Percentiles rank a stretch among this genome's conserved stretches.
phyloP scores from a whole-genome alignment of 2,113 vertebrate species.

The Myiozetetes cayanensis region DNA sequence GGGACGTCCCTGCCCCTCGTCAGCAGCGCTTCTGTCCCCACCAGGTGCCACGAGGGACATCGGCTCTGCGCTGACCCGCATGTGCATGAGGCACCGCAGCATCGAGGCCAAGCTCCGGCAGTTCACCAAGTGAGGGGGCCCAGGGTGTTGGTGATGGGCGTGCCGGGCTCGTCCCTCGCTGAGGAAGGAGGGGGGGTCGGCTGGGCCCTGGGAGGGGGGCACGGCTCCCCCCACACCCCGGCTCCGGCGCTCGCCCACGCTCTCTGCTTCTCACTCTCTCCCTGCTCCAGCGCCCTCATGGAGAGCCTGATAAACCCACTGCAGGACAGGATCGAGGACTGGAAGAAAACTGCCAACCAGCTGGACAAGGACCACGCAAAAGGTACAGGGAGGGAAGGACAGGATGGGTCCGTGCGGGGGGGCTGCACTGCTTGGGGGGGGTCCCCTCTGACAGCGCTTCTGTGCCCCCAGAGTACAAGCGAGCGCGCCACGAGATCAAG shows the following conservation, averaged over 20 bases:
- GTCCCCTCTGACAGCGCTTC: not conserved
- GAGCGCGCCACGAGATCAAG: slow-evolving; percentile 97
- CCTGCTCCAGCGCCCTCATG: slow-evolving; percentile 80
- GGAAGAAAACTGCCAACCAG: slow-evolving; percentile 92
- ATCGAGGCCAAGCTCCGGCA: slow-evolving; percentile 97
- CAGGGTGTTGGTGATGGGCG: rapidly evolving
- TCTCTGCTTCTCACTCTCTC: not conserved
- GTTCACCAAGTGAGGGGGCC: slow-evolving; percentile 89
- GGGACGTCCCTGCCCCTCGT: not conserved
- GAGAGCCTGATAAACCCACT: slow-evolving; percentile 95
- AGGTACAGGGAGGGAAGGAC: slow-evolving; percentile 57
- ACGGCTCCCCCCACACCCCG: rapidly evolving
- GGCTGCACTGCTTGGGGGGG: rapidly evolving
- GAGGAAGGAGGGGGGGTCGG: not conserved
- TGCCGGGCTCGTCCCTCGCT: not conserved
- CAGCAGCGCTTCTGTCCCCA: rapidly evolving
- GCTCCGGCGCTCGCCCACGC: rapidly evolving
- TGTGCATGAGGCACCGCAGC: slow-evolving; percentile 99
- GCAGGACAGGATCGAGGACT: slow-evolving; percentile 96
- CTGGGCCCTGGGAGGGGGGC: not conserved
- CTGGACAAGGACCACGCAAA: slow-evolving; percentile 96
- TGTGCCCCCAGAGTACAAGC: slow-evolving; percentile 87
- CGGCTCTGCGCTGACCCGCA: slow-evolving; percentile 93
- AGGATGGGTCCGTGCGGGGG: rapidly evolving
- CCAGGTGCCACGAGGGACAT: slow-evolving; percentile 95